Base-by-base conservation (phyloP, 2,888 invertebrate genomes). In the Ischnura elegans region DNA sequence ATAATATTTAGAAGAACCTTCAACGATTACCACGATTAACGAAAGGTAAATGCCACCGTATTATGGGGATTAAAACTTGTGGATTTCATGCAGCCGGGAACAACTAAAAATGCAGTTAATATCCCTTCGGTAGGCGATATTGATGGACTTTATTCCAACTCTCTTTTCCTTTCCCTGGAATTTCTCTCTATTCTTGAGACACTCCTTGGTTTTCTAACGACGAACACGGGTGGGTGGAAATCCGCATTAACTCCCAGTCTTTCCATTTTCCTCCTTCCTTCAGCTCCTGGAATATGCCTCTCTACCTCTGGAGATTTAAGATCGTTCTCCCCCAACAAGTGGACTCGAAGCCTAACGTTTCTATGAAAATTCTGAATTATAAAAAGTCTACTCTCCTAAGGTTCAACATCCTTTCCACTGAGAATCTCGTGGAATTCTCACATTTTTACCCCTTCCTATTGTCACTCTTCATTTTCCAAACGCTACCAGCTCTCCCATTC, bases 281-380 rank as follows among this genome's bases (percentile, higher is more conserved):
- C 66, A 66, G 29, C 6, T 36, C 6, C 6, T 8, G 13, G 10
- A 36, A 25, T 76, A 10, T 36, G 36, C 5, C 6, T 13, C 21
- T 16, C 76, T 76, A 10, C 76, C 36, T 36, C 13, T 36, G 29
- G 6, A n/a, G 29, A 13, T 76, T 36, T 10, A 2, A 29, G 8
- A 13, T 13, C 76, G 8, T 36, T 36, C 6, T 36, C 29, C n/a
- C 76, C 36, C 29, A 8, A 29, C 76, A 2, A 29, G 36, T 76
- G 76, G 76, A 76, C 76, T 25, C 3, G 3, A 36, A 36, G 36
- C 36, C 76, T 76, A 76, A 76, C 76, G 10, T 76, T 36, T 76
- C 76, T 76, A 76, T 76, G 76, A 36, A 76, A 76, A 76, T 76
- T 76, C 76, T 36, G 36, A 76, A 76, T 76, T 76, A 76, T n/a